These are phyloP conservation scores for Ostrea denselamellosa DNA, from an alignment of 1,140 invertebrate species.

Conservation along the genomic window DNA sequence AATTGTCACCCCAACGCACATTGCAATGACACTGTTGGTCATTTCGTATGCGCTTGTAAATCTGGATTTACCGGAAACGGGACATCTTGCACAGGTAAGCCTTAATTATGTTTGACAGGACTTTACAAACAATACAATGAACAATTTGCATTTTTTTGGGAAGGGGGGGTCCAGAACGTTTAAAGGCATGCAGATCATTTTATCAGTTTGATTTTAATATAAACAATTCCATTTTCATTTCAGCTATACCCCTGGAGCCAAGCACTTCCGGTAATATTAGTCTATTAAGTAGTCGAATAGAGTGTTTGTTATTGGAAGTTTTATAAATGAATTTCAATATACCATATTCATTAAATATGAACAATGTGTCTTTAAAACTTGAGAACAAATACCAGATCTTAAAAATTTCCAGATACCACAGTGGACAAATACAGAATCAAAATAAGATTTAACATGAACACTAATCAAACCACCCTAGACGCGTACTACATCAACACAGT, in stretches of 20 bases:
- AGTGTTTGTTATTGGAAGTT: neutral
- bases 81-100: constrained; percentile 5
- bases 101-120: neutral
- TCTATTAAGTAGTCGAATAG: neutral
- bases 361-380: neutral
- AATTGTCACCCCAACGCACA: neutral
- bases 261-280: neutral
- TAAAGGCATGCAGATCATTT: neutral
- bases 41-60: constrained; percentile 14
- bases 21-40: constrained; percentile 7
- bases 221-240: neutral
- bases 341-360: neutral
- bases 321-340: no score
- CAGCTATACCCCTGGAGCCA: neutral
- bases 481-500: neutral
- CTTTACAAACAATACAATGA: neutral
- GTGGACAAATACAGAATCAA: neutral
- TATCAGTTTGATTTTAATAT: neutral
- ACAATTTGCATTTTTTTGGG: no score
- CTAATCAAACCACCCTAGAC: neutral
- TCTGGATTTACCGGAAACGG: constrained; percentile 23
- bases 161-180: no score
- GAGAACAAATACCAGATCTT: neutral
- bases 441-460: neutral
- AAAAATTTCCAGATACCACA: neutral